Evolutionary conservation across 2,113 vertebrate genomes (phyloP), one percentile per base, ranked within the genome.

Genomic region (Heterotis niloticus): DNA sequence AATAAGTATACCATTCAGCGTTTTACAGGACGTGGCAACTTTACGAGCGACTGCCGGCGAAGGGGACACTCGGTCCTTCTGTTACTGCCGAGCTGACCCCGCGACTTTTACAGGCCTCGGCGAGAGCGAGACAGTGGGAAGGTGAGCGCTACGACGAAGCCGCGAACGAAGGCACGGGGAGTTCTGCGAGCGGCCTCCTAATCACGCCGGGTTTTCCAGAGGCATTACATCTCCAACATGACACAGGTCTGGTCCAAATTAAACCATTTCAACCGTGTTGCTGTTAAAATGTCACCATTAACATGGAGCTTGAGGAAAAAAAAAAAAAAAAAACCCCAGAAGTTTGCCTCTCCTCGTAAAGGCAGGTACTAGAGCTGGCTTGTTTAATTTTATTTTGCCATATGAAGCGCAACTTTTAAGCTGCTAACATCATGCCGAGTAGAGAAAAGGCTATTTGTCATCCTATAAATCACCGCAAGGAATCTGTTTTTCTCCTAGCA

Each of bases 1-100:
- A 85, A 90, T 87, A 88, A 90, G 90, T 88, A 90, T 91, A 87
- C 85, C 87, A 91, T 93, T 91, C 82, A 78, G 85, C 80, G 87
- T 91, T 88, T 86, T 84, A 91, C 87, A 89, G 86, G 90, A 91
- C 87, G 64, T 89, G 86, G 85, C 86, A 87, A 82, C 79, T 91
- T 90, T 89, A 92, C 70, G 81, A 91, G 89, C 85, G 84, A 87
- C 81, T 92, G 88, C 89, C 79, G 83, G 76, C 7, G 86, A 62
- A 62, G 44, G 54, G 89, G 57, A 67, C 75, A 83, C 78, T 81
- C 65, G 26, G 62, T 28, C 68, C 66, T 24, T 23, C 66, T 44
- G 68, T 67, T 67, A 28, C 13, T 71, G 23, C 68, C 59, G 18
- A 5, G 23, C 34, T 72, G 51, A 51, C 69, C 44, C 54, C 20